These are phyloP conservation scores for Eurystomus gularis DNA, from an alignment of 2,113 vertebrate genomes.

Conservation along the genomic window DNA sequence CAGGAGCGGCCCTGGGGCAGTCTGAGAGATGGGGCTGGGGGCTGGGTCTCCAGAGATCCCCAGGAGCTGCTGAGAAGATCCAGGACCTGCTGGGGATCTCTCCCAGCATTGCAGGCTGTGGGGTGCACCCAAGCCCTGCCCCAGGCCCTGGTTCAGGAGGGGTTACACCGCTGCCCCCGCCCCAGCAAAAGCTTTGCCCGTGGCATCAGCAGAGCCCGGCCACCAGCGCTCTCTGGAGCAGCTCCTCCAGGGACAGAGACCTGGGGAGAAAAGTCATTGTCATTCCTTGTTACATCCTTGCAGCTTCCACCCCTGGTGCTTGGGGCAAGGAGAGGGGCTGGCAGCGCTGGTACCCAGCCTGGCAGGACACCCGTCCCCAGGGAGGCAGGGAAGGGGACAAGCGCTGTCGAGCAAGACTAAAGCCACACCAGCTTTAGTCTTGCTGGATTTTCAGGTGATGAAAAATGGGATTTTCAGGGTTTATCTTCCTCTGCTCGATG, in stretches of 20 bases:
- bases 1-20: neutral
- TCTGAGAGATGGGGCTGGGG: neutral
- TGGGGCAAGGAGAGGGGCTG: fast-evolving
- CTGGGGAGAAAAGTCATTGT: too few species aligned
- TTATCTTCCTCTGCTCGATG: neutral
- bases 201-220: neutral
- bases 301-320: neutral
- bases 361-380: fast-evolving
- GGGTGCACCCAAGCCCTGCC: neutral
- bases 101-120: fast-evolving
- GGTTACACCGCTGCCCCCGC: neutral
- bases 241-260: neutral
- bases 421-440: too few species aligned
- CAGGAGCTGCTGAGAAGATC: too few species aligned
- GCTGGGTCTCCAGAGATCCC: neutral
- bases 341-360: neutral
- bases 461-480: neutral
- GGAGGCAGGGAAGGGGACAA: neutral
- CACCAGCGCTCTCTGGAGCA: neutral
- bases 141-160: too few species aligned
- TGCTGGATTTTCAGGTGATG: too few species aligned
- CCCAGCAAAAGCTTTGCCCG: neutral
- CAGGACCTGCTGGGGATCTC: too few species aligned
- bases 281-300: neutral
- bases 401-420: fast-evolving